Conservation (phyloP, 2,888 invertebrate genomes). For the Panorpa germanica region DNA sequence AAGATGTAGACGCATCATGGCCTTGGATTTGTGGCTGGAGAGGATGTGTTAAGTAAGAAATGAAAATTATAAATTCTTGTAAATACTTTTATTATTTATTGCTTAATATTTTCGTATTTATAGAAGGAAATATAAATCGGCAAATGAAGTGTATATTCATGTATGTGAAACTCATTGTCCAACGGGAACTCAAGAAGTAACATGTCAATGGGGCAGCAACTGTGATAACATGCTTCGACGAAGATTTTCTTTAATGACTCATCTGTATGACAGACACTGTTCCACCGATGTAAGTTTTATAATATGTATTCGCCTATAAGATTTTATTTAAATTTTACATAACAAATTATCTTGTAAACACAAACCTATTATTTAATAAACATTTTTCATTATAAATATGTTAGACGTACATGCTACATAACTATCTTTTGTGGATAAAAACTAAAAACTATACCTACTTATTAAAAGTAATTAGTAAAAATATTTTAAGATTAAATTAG, state of each 20-base stretch:
- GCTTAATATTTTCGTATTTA: slow-evolving; percentile 9
- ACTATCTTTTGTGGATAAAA: no score
- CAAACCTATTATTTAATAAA: no score
- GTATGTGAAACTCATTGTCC: slow-evolving; percentile 74
- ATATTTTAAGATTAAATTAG: no score
- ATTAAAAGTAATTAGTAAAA: no score
- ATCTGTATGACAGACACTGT: slow-evolving; percentile 89
- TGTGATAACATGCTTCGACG: slow-evolving; percentile 81
- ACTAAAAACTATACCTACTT: no score
- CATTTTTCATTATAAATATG: no score
- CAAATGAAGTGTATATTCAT: slow-evolving; percentile 71
- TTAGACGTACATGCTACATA: no score
- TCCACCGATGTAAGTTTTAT: slow-evolving; percentile 44
- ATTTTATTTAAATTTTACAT: no score
- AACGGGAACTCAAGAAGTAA: slow-evolving; percentile 39
- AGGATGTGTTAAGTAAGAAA: slow-evolving; percentile 52
- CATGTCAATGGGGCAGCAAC: slow-evolving; percentile 72
- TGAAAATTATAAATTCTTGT: neutral
- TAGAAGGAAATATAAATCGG: slow-evolving; percentile 46
- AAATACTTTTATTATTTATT: slow-evolving; percentile 10
- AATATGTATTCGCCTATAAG: no score
- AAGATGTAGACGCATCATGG: slow-evolving; percentile 20
- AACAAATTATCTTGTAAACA: no score
- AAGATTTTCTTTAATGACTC: slow-evolving; percentile 91
- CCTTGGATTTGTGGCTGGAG: slow-evolving; percentile 84